phyloP scores from a whole-genome alignment of 2,797 vertebrate genomes.

The Margarornis squamiger region DNA sequence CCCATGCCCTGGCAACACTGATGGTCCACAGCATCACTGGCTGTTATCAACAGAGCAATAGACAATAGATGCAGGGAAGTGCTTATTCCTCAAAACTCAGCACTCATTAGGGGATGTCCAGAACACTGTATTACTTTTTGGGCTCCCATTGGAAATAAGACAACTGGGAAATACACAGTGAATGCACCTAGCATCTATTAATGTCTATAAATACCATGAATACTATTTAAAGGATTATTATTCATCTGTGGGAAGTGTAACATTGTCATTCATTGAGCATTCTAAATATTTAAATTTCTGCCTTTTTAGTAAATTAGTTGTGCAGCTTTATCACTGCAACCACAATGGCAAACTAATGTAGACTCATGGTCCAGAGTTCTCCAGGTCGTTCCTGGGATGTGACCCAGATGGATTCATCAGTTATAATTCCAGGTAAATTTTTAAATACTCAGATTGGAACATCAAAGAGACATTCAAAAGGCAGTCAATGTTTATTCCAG shows the following conservation, averaged over 20 bases:
- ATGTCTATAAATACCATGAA: not conserved
- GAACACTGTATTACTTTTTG: not conserved
- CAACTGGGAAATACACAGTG: not conserved
- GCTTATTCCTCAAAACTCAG: not conserved
- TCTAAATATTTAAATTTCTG: not conserved
- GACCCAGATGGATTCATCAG: not conserved
- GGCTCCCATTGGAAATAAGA: not conserved
- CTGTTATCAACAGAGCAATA: not conserved
- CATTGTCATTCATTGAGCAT: not conserved
- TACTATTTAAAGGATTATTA: not conserved
- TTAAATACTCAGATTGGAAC: not conserved
- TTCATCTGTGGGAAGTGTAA: not conserved
- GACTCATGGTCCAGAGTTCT: not conserved
- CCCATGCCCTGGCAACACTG: not conserved
- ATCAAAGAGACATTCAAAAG: not conserved
- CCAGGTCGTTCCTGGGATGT: not conserved
- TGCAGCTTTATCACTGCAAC: not conserved
- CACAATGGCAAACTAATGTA: not conserved
- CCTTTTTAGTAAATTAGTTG: not conserved
- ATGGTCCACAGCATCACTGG: accelerated
- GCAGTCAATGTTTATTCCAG: not conserved
- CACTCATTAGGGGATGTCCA: not conserved
- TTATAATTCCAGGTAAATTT: not conserved
- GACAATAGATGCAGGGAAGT: not conserved
- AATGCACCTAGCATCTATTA: not conserved